phyloP scores from a whole-genome alignment of 2,113 vertebrate species.

The Uria lomvia region DNA sequence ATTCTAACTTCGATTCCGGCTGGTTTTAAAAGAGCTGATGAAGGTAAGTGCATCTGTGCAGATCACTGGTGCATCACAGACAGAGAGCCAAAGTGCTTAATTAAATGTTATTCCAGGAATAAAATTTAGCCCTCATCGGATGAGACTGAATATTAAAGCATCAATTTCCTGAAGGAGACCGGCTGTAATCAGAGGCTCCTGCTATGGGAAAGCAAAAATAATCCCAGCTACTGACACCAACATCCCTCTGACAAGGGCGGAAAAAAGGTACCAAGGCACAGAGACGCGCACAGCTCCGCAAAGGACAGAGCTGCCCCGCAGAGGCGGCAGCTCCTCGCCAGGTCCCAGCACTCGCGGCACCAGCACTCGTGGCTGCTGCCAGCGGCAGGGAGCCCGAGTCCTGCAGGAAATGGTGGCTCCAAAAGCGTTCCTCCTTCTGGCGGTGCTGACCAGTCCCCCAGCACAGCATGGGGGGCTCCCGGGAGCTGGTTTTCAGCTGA shows the following conservation, averaged over 20 bases:
- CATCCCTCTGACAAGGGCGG: background rate
- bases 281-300: rapidly evolving
- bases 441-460: rapidly evolving
- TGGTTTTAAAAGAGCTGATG: constrained; percentile 63
- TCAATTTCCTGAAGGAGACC: constrained; percentile 71
- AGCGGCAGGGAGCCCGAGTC: background rate
- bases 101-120: constrained; percentile 85
- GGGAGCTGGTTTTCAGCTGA: rapidly evolving
- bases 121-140: constrained; percentile 72
- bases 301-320: background rate
- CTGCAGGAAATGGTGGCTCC: background rate
- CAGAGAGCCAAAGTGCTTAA: constrained; percentile 72
- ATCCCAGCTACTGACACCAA: background rate
- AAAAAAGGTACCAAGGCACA: background rate
- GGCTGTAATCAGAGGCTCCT: constrained; percentile 72
- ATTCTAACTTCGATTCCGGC: constrained; percentile 52
- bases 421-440: background rate
- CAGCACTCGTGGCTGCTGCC: no score
- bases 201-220: background rate
- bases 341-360: background rate
- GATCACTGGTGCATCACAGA: constrained; percentile 75
- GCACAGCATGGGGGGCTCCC: rapidly evolving
- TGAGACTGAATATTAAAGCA: constrained; percentile 68
- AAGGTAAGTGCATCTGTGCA: constrained; percentile 69
- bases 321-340: rapidly evolving